Conservation (phyloP, 2,797 vertebrate species). For the Acipenser ruthenus region DNA sequence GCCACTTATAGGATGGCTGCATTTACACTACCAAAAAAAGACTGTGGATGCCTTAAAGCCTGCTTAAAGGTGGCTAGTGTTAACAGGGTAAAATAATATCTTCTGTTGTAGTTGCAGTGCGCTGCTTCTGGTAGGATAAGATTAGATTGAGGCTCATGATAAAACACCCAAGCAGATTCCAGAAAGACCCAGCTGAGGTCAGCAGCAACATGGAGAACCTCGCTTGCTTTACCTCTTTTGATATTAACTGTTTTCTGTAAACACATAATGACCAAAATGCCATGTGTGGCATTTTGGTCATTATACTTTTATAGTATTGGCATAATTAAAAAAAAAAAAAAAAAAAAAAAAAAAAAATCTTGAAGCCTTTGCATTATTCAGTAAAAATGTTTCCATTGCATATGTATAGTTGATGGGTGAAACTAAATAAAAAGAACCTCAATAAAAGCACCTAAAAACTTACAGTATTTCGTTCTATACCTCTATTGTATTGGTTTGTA, state of each 20-base stretch:
- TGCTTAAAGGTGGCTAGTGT: too few species aligned
- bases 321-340: neutral
- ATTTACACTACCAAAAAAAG: neutral
- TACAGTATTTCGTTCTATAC: too few species aligned
- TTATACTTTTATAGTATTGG: neutral
- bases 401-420: too few species aligned
- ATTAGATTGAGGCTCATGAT: conserved; percentile 1
- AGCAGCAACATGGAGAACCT: neutral
- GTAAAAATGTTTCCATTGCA: too few species aligned
- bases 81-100: too few species aligned
- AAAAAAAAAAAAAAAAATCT: too few species aligned
- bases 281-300: neutral
- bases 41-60: too few species aligned
- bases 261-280: too few species aligned
- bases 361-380: neutral
- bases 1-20: conserved; percentile 12
- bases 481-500: too few species aligned
- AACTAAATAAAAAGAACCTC: too few species aligned
- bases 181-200: neutral
- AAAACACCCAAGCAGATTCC: neutral
- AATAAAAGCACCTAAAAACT: too few species aligned
- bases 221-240: neutral
- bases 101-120: too few species aligned
- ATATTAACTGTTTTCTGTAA: conserved; percentile 9
- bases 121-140: neutral